Evolutionary conservation across 1,140 invertebrate genomes (phyloP).

Genomic region (Caenorhabditis brenneri): DNA sequence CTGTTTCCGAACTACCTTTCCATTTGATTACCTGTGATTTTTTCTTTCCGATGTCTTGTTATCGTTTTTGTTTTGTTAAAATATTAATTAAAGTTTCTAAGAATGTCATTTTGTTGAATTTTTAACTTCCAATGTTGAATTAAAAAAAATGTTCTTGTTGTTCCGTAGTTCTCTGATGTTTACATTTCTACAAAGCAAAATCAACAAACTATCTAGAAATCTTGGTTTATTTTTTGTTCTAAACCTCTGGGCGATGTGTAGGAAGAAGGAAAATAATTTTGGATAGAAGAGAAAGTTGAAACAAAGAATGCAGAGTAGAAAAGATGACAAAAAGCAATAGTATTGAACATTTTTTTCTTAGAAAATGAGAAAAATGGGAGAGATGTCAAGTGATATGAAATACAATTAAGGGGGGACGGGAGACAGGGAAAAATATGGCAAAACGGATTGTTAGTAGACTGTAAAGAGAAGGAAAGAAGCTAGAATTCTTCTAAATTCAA

Average conservation of each 20-base stretch:
- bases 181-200: background rate
- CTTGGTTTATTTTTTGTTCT: constrained; percentile 2
- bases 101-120: background rate
- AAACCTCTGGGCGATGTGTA: constrained; percentile 10
- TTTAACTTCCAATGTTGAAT: no score
- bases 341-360: background rate
- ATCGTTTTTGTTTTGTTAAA: background rate
- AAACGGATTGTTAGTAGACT: constrained; percentile 1
- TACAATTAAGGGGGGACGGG: background rate
- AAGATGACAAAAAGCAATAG: background rate
- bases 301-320: no score
- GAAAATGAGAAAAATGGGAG: background rate
- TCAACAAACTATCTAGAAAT: background rate
- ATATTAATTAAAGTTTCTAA: background rate
- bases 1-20: no score
- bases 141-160: no score
- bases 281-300: background rate
- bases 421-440: background rate
- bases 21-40: no score
- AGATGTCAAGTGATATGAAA: constrained; percentile 41
- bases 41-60: background rate
- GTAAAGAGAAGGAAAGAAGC: background rate
- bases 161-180: background rate
- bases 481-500: background rate
- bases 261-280: background rate